These are phyloP conservation scores for Oryzias curvinotus DNA, from an alignment of 2,113 vertebrate species.

Conservation along the genomic window DNA sequence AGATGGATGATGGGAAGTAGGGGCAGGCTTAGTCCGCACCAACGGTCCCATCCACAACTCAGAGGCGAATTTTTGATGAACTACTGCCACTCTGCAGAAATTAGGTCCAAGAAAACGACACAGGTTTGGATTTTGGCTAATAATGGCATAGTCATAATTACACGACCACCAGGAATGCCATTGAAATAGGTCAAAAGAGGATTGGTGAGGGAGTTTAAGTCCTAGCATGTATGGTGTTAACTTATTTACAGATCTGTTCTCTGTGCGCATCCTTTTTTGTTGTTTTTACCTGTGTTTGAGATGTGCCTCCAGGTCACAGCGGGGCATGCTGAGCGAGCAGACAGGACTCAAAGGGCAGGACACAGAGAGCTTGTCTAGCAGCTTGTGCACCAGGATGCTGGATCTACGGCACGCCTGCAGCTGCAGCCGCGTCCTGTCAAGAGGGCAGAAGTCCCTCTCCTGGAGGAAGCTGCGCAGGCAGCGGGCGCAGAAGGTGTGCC, in stretches of 20 bases:
- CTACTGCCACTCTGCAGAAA: too few species aligned
- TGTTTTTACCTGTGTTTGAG: constrained; percentile 91
- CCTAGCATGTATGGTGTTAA: not conserved
- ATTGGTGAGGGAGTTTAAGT: too few species aligned
- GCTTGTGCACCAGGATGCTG: constrained; percentile 97
- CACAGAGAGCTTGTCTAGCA: constrained; percentile 92
- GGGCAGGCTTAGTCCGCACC: too few species aligned
- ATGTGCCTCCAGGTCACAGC: constrained; percentile 94
- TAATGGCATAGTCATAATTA: too few species aligned
- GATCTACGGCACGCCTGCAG: constrained; percentile 93
- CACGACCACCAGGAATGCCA: too few species aligned
- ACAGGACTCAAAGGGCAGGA: constrained; percentile 87
- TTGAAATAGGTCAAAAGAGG: too few species aligned
- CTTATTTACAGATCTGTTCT: not conserved
- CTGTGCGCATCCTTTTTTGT: not conserved
- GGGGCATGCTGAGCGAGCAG: constrained; percentile 92
- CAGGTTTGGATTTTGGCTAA: too few species aligned
- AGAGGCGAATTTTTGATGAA: too few species aligned
- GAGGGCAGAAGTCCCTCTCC: constrained; percentile 95
- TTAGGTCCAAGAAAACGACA: too few species aligned
- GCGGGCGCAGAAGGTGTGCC: constrained; percentile 98
- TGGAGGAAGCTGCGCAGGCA: constrained; percentile 96
- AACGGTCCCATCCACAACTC: too few species aligned
- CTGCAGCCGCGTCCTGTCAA: constrained; percentile 92
- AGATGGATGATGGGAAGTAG: too few species aligned